Evolutionary conservation across 1,140 invertebrate genomes (phyloP).

Genomic region (Drosophila mojavensis): DNA sequence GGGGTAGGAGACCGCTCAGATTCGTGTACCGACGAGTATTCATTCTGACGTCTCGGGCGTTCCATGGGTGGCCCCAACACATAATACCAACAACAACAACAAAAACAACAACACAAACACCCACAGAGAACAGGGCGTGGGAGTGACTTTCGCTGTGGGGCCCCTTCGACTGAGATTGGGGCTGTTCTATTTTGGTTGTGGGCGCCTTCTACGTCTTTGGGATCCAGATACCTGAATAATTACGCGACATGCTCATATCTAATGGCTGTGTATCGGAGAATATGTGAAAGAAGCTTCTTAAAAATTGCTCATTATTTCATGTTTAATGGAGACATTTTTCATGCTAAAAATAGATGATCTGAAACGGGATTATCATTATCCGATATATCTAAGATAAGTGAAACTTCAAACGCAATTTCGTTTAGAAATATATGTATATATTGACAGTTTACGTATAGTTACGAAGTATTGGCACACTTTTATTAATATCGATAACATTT

Average conservation of each 20-base stretch:
- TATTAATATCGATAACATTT: no score
- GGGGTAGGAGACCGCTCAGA: constrained; percentile 18
- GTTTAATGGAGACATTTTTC: no score
- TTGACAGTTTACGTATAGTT: no score
- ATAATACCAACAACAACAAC: constrained; percentile 11
- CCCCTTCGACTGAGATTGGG: not conserved
- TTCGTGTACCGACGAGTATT: constrained; percentile 49
- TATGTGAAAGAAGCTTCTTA: not conserved
- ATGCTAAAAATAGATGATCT: no score
- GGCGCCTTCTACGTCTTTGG: constrained; percentile 1
- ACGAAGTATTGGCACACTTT: no score
- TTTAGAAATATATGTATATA: no score
- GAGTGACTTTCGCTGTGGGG: constrained; percentile 34
- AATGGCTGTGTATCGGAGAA: constrained; percentile 2
- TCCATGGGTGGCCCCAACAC: constrained; percentile 59
- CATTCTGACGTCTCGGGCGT: constrained; percentile 60
- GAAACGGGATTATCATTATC: no score
- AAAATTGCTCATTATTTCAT: no score
- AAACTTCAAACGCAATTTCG: no score
- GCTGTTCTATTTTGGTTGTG: constrained; percentile 59
- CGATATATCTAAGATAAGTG: no score
- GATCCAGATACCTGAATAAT: constrained; percentile 22
- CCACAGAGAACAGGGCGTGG: constrained; percentile 39
- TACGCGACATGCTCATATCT: constrained; percentile 27
- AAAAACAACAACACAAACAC: constrained; percentile 38